These are phyloP conservation scores for Piaya cayana DNA, from an alignment of 2,113 vertebrate species.

Conservation along the genomic window DNA sequence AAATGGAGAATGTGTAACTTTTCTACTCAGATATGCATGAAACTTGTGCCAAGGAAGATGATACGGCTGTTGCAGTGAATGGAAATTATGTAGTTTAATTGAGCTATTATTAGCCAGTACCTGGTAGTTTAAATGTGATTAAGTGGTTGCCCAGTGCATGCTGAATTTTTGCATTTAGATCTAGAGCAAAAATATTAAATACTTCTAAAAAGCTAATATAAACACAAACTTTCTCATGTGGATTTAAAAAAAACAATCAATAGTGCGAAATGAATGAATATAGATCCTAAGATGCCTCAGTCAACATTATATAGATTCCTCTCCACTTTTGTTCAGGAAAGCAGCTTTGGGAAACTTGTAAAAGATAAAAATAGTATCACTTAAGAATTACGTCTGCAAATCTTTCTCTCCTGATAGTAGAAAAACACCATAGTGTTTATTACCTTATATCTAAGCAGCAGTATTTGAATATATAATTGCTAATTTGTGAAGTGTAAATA, in stretches of 20 bases:
- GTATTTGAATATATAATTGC: neutral
- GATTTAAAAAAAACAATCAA: neutral
- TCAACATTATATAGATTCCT: slow-evolving; percentile 19
- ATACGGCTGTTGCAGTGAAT: neutral
- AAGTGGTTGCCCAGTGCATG: neutral
- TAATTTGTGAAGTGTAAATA: neutral
- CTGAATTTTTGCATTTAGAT: neutral
- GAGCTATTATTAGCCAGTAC: neutral
- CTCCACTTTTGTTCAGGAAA: neutral
- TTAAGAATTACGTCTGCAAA: slow-evolving; percentile 13
- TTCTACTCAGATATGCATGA: neutral
- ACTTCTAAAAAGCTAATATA: slow-evolving; percentile 14
- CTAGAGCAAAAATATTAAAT: neutral
- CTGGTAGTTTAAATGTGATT: slow-evolving; percentile 15
- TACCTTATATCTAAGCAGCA: neutral
- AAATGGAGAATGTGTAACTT: neutral
- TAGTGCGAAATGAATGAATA: slow-evolving; percentile 46
- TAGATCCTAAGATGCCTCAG: slow-evolving; percentile 3
- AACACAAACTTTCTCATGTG: neutral
- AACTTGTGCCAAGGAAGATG: neutral
- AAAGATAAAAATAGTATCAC: neutral
- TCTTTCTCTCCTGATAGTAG: neutral
- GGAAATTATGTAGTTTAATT: neutral
- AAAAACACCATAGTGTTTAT: neutral
- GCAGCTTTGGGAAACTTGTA: neutral